Percentiles rank a stretch among this genome's conserved stretches.
phyloP scores from a whole-genome alignment of 2,888 invertebrate genomes.

The Candidula unifasciata region DNA sequence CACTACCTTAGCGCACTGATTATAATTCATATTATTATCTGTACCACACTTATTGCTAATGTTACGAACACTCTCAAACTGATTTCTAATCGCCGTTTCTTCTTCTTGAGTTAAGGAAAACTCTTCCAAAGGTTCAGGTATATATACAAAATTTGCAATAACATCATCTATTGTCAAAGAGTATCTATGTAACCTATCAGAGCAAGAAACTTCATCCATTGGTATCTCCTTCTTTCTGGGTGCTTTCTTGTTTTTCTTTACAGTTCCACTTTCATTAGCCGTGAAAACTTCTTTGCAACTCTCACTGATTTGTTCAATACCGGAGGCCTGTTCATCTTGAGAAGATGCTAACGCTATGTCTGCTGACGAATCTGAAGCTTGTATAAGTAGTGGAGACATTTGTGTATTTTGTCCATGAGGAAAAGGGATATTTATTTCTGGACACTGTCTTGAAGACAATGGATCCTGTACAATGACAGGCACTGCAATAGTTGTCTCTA shows the following conservation, averaged over 20 bases:
- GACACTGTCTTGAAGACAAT: background rate
- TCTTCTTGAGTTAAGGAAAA: constrained; percentile 47
- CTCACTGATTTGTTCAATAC: background rate
- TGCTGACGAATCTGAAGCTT: background rate
- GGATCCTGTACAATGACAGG: background rate
- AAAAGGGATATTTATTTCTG: background rate
- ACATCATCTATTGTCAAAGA: constrained; percentile 51
- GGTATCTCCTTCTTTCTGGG: constrained; percentile 49
- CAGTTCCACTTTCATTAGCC: background rate
- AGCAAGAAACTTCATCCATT: constrained; percentile 51
- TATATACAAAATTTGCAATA: constrained; percentile 53
- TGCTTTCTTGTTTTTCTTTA: constrained; percentile 46
- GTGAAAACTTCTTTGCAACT: background rate
- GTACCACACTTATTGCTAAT: background rate
- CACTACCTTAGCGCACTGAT: background rate
- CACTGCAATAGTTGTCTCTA: background rate
- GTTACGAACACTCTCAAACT: constrained; percentile 23
- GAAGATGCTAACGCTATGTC: background rate
- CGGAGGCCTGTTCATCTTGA: background rate
- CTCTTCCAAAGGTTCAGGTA: constrained; percentile 44
- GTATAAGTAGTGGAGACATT: background rate
- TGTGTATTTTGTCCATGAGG: background rate
- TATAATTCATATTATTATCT: background rate
- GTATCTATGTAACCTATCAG: constrained; percentile 36
- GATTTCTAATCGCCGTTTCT: constrained; percentile 44